These are phyloP conservation scores for Lydus trimaculatus DNA, from an alignment of 2,888 invertebrate genomes.

Conservation along the genomic window DNA sequence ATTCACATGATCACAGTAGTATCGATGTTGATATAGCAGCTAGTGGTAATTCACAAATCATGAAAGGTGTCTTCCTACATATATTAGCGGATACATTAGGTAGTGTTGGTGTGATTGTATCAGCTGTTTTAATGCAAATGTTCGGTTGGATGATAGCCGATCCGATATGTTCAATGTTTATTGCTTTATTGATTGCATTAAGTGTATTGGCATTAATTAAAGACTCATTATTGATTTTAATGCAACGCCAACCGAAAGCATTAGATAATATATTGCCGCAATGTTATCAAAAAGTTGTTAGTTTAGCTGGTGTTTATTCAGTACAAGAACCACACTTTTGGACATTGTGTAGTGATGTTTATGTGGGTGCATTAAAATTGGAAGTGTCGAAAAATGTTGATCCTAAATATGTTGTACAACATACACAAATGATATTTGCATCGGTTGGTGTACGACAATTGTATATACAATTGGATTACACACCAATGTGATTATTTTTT, in stretches of 20 bases:
- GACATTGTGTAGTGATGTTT: slow-evolving; percentile 95
- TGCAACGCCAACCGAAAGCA: slow-evolving; percentile 90
- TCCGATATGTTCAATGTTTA: slow-evolving; percentile 97
- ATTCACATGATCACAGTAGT: slow-evolving; percentile 61
- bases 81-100: slow-evolving; percentile 91
- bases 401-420: slow-evolving; percentile 89
- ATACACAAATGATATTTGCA: slow-evolving; percentile 93
- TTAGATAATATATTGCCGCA: slow-evolving; percentile 85
- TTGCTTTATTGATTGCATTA: slow-evolving; percentile 85
- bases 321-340: slow-evolving; percentile 98
- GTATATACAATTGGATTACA: slow-evolving; percentile 93
- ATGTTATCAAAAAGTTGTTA: slow-evolving; percentile 88
- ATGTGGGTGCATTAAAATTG: slow-evolving; percentile 91
- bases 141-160: slow-evolving; percentile 99
- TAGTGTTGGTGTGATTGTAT: slow-evolving; percentile 96
- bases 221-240: slow-evolving; percentile 88
- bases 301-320: slow-evolving; percentile 92
- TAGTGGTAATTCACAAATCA: slow-evolving; percentile 79
- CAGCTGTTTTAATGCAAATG: slow-evolving; percentile 89
- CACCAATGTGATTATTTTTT: slow-evolving; percentile 69
- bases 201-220: slow-evolving; percentile 86
- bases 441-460: slow-evolving; percentile 91
- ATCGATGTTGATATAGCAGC: slow-evolving; percentile 62
- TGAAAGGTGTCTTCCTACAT: slow-evolving; percentile 96
- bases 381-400: slow-evolving; percentile 95